Percentiles rank a stretch among this genome's conserved stretches.
Conservation (phyloP, 35 echinoderm and acorn worm genomes). For the Apostichopus californicus region DNA sequence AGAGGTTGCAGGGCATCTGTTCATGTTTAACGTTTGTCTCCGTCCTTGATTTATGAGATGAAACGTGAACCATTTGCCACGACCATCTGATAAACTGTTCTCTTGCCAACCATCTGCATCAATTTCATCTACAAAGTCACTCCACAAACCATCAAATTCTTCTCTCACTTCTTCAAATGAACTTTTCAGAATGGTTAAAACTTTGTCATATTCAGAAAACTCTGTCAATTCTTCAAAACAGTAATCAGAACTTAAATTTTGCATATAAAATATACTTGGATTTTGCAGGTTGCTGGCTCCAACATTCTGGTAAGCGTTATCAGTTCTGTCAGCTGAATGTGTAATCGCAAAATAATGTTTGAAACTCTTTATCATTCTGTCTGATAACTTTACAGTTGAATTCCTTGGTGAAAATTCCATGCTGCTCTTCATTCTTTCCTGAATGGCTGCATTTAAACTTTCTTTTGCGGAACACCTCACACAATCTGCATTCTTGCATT, state of each 20-base stretch:
- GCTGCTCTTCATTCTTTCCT: not conserved
- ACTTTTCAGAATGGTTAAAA: not conserved
- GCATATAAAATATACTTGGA: constrained; percentile 54
- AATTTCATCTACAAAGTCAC: constrained; percentile 18
- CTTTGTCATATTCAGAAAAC: not conserved
- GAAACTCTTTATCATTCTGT: constrained; percentile 23
- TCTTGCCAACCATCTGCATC: constrained; percentile 32
- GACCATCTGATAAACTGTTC: not conserved
- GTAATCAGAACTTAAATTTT: constrained; percentile 2
- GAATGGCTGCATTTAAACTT: not conserved
- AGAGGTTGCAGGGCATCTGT: constrained; percentile 8
- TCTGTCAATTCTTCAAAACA: not conserved
- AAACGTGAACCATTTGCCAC: constrained; percentile 40
- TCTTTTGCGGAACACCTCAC: constrained; percentile 25
- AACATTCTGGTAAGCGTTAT: not conserved
- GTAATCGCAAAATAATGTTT: not conserved
- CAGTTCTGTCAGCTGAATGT: not conserved
- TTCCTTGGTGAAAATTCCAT: not conserved
- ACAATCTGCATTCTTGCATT: constrained; percentile 25
- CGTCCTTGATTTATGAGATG: constrained; percentile 51
- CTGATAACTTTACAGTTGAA: not conserved
- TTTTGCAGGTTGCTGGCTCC: constrained; percentile 18
- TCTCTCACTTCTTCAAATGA: constrained; percentile 5
- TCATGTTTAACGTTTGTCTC: not conserved
- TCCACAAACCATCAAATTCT: constrained; percentile 48